Conservation (phyloP, 2,797 vertebrate genomes). For the Alcedo quadribrachys region DNA sequence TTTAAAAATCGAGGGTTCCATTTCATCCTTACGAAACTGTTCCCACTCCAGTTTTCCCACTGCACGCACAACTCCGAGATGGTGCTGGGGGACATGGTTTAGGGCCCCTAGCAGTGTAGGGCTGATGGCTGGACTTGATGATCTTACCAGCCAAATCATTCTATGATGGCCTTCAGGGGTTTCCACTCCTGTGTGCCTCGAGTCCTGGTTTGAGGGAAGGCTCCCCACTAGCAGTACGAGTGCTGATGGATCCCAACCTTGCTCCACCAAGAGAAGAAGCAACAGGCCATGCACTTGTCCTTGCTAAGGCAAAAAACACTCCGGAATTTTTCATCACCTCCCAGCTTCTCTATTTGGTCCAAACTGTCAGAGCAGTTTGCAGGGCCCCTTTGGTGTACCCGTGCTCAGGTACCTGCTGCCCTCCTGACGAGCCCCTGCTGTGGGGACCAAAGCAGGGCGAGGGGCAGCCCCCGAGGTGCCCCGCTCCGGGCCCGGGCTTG, state of each 20-base stretch:
- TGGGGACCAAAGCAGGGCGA: constrained; percentile 18
- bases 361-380: rapidly evolving
- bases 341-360: not conserved
- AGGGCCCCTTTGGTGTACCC: not conserved
- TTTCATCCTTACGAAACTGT: not conserved
- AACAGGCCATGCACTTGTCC: not conserved
- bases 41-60: not conserved
- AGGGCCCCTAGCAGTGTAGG: no score
- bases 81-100: no score
- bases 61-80: not conserved
- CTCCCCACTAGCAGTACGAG: not conserved
- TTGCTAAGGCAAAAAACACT: not conserved
- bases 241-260: not conserved
- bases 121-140: no score
- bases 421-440: not conserved
- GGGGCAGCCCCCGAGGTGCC: not conserved
- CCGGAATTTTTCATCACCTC: not conserved
- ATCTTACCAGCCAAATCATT: no score
- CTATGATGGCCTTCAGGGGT: not conserved
- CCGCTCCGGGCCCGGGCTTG: not conserved
- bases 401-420: not conserved
- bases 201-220: not conserved
- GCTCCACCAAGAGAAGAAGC: not conserved
- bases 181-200: rapidly evolving
- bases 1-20: not conserved